Conservation (phyloP, 2,113 vertebrate species). For the Micronisus gabar region DNA sequence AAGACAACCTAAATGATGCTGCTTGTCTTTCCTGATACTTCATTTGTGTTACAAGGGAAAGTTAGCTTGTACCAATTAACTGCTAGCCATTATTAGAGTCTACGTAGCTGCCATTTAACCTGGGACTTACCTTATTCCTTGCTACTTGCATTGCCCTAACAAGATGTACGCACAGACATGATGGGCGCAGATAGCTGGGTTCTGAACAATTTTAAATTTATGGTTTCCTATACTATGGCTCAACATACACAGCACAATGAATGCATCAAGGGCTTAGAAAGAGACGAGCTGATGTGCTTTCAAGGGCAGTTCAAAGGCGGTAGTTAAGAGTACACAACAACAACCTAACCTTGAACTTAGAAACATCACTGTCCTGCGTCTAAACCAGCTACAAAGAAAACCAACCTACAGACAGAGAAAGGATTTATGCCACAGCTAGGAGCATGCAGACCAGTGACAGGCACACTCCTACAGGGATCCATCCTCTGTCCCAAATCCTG, state of each 20-base stretch:
- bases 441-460: fast-evolving
- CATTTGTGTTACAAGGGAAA: background rate
- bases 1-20: background rate
- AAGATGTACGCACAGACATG: fast-evolving
- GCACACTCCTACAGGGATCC: background rate
- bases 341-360: background rate
- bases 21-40: background rate
- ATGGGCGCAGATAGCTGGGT: background rate
- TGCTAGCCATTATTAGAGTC: background rate
- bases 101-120: background rate
- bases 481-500: background rate
- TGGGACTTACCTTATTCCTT: background rate
- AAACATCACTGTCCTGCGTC: background rate
- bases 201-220: background rate
- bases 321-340: background rate
- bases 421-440: background rate
- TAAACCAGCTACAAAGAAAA: background rate
- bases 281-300: background rate
- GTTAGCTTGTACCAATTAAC: background rate
- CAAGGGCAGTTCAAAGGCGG: background rate
- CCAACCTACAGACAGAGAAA: fast-evolving
- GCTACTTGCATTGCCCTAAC: background rate
- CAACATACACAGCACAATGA: background rate
- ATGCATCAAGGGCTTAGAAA: background rate
- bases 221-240: background rate